Percentiles rank a stretch among this genome's conserved stretches.
Conservation (phyloP, 2,888 invertebrate species). For the Steinernema scapterisci region DNA sequence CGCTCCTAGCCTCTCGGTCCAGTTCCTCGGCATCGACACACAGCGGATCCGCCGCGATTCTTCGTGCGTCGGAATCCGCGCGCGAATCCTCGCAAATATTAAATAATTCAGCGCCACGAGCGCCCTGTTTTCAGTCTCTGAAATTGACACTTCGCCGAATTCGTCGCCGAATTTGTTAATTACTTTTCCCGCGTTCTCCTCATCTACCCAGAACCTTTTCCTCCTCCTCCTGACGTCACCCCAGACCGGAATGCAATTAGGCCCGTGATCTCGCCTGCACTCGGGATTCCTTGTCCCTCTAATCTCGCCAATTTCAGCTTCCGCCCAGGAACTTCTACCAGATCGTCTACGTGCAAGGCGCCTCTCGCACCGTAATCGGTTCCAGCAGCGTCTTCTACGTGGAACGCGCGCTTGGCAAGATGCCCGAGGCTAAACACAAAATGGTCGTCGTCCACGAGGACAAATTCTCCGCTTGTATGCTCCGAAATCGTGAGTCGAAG, state of each 20-base stretch:
- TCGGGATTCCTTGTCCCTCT: not conserved
- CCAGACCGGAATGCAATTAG: conserved; percentile 8
- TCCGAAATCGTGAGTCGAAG: conserved; percentile 15
- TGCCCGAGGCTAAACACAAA: conserved; percentile 29
- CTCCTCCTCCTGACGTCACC: not conserved
- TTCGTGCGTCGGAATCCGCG: not conserved
- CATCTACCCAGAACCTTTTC: not conserved
- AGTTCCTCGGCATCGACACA: not conserved
- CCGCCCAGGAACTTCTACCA: conserved; percentile 41
- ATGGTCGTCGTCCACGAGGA: conserved; percentile 26
- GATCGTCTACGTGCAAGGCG: conserved; percentile 38
- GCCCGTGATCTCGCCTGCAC: conserved; percentile 12
- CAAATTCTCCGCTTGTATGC: conserved; percentile 19
- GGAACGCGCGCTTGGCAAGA: conserved; percentile 27
- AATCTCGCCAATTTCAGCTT: conserved; percentile 34
- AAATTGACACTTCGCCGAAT: conserved; percentile 20
- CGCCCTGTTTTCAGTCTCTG: conserved; percentile 21
- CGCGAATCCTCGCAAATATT: not conserved
- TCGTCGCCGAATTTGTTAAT: not conserved
- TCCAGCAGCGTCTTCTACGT: conserved; percentile 41
- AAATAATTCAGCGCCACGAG: conserved; percentile 8
- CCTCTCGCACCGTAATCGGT: conserved; percentile 33
- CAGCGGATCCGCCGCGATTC: no score
- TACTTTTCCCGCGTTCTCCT: not conserved
- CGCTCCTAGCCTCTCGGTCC: not conserved